These are phyloP conservation scores for Hydropotes inermis DNA, from an alignment of 2,113 vertebrate species.

Conservation along the genomic window DNA sequence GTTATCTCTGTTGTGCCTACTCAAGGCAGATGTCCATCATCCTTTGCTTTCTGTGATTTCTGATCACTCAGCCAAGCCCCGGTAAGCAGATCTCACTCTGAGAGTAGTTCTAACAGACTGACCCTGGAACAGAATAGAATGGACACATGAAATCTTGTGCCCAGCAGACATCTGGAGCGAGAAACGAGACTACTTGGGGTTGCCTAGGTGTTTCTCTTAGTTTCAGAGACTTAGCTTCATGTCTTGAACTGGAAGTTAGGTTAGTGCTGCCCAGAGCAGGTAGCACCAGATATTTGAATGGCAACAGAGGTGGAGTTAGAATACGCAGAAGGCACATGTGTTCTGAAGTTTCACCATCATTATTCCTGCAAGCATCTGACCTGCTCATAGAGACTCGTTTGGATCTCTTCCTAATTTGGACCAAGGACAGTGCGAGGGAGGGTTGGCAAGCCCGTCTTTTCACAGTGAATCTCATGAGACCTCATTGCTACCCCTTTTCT, in stretches of 20 bases:
- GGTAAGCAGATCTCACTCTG: not conserved
- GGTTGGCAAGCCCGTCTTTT: not conserved
- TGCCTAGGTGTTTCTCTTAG: not conserved
- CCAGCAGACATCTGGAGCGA: not conserved
- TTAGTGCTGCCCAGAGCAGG: not conserved
- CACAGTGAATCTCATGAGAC: accelerated
- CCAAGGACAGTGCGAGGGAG: accelerated
- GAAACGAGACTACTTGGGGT: not conserved
- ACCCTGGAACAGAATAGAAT: not conserved
- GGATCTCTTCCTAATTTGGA: not conserved
- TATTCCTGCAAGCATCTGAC: too few species aligned
- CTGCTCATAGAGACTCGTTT: not conserved
- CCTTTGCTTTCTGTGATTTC: not conserved
- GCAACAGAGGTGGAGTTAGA: not conserved
- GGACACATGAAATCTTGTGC: not conserved
- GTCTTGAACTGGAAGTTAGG: not conserved
- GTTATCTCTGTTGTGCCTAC: not conserved
- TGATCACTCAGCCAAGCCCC: not conserved
- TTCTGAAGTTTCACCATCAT: not conserved
- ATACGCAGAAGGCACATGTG: not conserved
- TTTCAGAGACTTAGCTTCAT: not conserved
- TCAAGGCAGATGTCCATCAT: not conserved
- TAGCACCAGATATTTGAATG: not conserved
- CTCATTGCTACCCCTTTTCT: not conserved
- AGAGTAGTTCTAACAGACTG: not conserved